These are phyloP conservation scores for Antechinus stuartii DNA, from an alignment of 2,113 vertebrate species.

Conservation along the genomic window DNA sequence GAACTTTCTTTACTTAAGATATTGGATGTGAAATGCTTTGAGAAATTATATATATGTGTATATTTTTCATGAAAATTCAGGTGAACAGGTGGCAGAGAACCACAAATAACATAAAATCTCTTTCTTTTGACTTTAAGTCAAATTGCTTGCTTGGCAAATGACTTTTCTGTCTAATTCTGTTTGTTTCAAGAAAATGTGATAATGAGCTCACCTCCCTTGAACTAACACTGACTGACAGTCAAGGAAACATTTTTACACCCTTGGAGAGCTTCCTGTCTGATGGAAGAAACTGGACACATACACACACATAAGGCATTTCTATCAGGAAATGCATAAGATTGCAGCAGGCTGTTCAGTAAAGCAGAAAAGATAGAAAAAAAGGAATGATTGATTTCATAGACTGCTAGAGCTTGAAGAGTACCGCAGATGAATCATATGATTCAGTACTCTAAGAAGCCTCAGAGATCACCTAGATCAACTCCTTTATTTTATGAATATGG, in stretches of 20 bases:
- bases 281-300: not conserved
- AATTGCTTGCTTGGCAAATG: slow-evolving; percentile 11
- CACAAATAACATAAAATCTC: not conserved
- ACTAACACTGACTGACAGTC: not conserved
- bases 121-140: slow-evolving; percentile 40
- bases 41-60: slow-evolving; percentile 1
- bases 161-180: slow-evolving; percentile 45
- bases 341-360: not conserved
- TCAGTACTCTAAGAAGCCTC: not conserved
- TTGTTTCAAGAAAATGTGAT: slow-evolving; percentile 56
- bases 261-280: not conserved
- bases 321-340: not conserved
- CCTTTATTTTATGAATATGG: not conserved
- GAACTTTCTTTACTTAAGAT: not conserved
- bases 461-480: not conserved
- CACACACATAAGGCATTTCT: not conserved
- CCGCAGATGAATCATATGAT: not conserved
- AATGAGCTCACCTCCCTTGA: slow-evolving; percentile 40
- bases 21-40: not conserved
- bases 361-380: not conserved
- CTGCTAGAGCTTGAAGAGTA: not conserved
- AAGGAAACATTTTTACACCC: not conserved
- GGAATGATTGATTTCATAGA: not conserved
- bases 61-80: not conserved
- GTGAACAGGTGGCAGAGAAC: not conserved